Evolutionary conservation across 2,888 invertebrate genomes (phyloP).

Genomic region (Ichneumon xanthorius): DNA sequence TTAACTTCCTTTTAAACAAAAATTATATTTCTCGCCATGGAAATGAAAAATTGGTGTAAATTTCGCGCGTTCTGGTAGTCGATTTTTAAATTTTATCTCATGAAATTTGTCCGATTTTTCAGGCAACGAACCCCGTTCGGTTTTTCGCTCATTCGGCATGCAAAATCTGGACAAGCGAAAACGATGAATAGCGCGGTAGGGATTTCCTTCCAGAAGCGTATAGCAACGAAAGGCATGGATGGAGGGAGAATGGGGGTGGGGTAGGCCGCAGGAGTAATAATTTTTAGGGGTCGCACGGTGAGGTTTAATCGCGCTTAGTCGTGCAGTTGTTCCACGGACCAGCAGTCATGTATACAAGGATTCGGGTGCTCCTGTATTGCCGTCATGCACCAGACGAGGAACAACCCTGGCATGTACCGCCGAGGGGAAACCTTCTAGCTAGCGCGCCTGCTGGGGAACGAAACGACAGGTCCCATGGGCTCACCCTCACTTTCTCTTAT

Average conservation of each 20-base stretch:
- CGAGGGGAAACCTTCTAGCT: constrained; percentile 1
- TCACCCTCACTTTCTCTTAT: constrained; percentile 36
- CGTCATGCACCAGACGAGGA: neutral
- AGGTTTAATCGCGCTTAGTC: constrained; percentile 44
- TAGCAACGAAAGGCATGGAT: neutral
- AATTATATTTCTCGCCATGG: neutral
- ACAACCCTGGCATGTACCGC: neutral
- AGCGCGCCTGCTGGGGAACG: constrained; percentile 22
- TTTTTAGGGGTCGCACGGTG: constrained; percentile 20
- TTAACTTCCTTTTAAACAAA: no score
- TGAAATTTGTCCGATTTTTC: neutral
- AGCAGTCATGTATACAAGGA: constrained; percentile 20
- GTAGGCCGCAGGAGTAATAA: constrained; percentile 3
- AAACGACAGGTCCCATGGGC: constrained; percentile 50
- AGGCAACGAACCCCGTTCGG: neutral
- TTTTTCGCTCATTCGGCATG: constrained; percentile 8
- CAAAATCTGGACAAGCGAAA: constrained; percentile 13
- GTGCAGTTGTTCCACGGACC: constrained; percentile 14
- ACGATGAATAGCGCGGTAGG: constrained; percentile 5
- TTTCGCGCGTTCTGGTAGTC: neutral
- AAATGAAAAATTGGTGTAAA: neutral
- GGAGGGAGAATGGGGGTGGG: neutral
- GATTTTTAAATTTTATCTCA: neutral
- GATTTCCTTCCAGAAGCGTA: neutral
- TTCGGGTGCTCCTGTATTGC: constrained; percentile 22